Base-by-base conservation (phyloP, 1,140 invertebrate genomes). In the Philopotamus ludificatus region DNA sequence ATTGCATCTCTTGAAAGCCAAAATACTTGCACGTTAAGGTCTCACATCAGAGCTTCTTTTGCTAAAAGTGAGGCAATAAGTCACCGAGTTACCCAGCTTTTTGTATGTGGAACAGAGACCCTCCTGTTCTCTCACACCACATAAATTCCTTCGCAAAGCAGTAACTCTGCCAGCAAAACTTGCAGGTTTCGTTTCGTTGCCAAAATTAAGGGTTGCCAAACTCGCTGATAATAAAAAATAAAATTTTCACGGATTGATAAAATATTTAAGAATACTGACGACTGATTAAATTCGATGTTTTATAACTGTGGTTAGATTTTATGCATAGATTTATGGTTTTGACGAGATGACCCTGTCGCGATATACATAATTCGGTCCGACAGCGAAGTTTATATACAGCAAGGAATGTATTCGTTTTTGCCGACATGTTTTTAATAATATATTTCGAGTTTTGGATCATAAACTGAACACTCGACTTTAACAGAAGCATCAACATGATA, bases 71-170 rank as follows among this genome's bases (percentile, higher is more conserved):
- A 15, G 42, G 28, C 21, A 49, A 68, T 64, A 68, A 68, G 63
- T 65, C 62, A 61, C 57, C 45, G 50, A 50, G 42, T 45, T 53
- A 41, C 41, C 28, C 23, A 66, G 42, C 47, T 60, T 68, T 68
- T 68, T 65, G 64, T 51, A 61, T 42, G 51, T 49, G 25, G 20
- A 26, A 22, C 45, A 16, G 65, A 47, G 45, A 25, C 44, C 44
- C 28, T 39, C 22, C 23, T 61, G 59, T 39, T 47, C n/a, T 18
- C 39, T 51, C 49, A 53, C 65, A 67, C 67, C 58, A 54, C 63
- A 68, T 68, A 68, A 68, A 68, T 65, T 63, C 67, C 18, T 18
- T 20, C 16, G 7, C 16, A n/a, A 18, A 49, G 47, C 42, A 57
- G 34, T 64, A 68, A 68, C 21, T 62, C 39, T 57, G 57, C 58